Percentiles rank a stretch among this genome's conserved stretches.
Evolutionary conservation across 2,797 vertebrate genomes (phyloP).

Genomic region (Sphenodon punctatus): DNA sequence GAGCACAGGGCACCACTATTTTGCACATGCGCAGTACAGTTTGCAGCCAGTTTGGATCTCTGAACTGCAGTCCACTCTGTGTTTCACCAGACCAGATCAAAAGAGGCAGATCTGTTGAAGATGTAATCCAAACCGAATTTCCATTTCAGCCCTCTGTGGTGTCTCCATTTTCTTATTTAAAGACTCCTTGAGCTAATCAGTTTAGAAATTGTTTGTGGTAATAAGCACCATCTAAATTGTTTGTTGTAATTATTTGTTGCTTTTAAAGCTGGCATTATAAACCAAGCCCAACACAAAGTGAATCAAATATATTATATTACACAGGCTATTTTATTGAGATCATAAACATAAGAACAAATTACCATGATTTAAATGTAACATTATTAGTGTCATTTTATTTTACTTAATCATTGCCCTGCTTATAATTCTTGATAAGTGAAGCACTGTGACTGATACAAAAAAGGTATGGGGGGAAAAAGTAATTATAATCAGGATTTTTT

Average conservation of each 20-base stretch:
- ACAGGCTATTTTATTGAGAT: constrained; percentile 40
- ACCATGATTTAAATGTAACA: constrained; percentile 53
- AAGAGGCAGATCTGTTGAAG: too few species aligned
- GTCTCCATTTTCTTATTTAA: neutral
- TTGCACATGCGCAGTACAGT: too few species aligned
- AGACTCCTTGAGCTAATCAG: constrained; percentile 22
- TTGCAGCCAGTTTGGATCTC: too few species aligned
- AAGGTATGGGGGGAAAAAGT: constrained; percentile 8
- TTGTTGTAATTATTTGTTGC: constrained; percentile 55
- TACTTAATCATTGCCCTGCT: constrained; percentile 15
- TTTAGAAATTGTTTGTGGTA: constrained; percentile 38
- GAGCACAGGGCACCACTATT: too few species aligned
- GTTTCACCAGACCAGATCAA: too few species aligned
- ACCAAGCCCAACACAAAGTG: neutral
- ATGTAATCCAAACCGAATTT: too few species aligned
- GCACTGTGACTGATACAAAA: constrained; percentile 24
- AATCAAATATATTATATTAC: constrained; percentile 39
- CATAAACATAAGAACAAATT: constrained; percentile 55
- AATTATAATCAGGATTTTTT: too few species aligned
- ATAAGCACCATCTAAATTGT: constrained; percentile 24
- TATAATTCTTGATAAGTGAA: constrained; percentile 40
- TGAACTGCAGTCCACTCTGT: too few species aligned
- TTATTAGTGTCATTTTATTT: constrained; percentile 47
- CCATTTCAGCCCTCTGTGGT: too few species aligned
- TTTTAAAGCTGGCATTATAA: constrained; percentile 48